Evolutionary conservation across 2,888 invertebrate genomes (phyloP).

Genomic region (Epinotia bilunana): DNA sequence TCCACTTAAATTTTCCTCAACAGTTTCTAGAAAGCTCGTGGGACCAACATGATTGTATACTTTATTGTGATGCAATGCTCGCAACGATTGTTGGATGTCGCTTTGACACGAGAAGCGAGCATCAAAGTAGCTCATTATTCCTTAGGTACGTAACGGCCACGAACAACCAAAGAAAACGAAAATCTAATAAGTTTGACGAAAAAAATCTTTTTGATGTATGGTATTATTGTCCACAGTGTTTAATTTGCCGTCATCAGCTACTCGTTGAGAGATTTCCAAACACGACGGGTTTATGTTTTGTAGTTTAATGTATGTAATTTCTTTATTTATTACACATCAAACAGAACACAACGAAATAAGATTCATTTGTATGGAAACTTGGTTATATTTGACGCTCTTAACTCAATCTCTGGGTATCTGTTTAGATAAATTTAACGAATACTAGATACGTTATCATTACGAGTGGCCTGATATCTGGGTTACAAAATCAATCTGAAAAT

Average conservation of each 20-base stretch:
- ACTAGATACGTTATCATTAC: conserved; percentile 5
- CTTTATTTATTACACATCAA: too few relatives aligned
- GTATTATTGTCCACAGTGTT: too few relatives aligned
- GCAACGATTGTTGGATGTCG: conserved; percentile 19
- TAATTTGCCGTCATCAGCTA: too few relatives aligned
- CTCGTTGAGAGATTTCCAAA: too few relatives aligned
- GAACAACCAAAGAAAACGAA: too few relatives aligned
- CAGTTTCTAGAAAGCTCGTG: conserved; percentile 24
- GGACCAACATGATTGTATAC: conserved; percentile 13
- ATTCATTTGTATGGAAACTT: background rate
- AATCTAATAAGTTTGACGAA: too few relatives aligned
- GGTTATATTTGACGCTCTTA: conserved; percentile 9
- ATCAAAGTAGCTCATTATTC: conserved; percentile 14
- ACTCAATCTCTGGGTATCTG: conserved; percentile 2
- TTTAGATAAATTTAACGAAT: conserved; percentile 16
- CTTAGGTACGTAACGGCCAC: background rate
- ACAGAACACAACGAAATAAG: too few relatives aligned
- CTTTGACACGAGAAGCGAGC: conserved; percentile 17
- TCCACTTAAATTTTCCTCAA: conserved; percentile 33
- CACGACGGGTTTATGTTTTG: too few relatives aligned
- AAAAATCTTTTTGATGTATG: too few relatives aligned
- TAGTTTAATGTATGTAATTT: too few relatives aligned
- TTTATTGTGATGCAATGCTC: conserved; percentile 29
- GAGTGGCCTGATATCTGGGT: conserved; percentile 23
- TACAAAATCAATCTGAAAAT: conserved; percentile 15